Percentiles rank a stretch among this genome's conserved stretches.
phyloP scores from a whole-genome alignment of 2,797 vertebrate species.

The Sebastes oblongus region DNA sequence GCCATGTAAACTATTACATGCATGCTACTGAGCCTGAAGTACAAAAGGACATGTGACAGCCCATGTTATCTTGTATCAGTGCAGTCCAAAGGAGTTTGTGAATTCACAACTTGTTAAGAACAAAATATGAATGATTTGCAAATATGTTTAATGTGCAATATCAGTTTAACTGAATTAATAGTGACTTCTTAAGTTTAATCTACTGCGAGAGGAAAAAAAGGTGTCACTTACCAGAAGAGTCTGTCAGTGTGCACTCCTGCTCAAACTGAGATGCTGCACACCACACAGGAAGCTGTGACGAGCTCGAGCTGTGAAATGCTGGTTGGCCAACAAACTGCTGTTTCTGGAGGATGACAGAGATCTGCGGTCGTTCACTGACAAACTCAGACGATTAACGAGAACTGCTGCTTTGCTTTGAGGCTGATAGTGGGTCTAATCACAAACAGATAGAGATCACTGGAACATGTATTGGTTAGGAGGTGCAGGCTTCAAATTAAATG shows the following conservation, averaged over 20 bases:
- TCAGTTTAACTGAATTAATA: not conserved
- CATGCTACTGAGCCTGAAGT: not conserved
- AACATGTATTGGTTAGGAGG: not conserved
- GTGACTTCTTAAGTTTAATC: not conserved
- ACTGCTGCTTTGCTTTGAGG: not conserved
- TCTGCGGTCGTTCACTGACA: slow-evolving; percentile 29
- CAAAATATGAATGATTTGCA: not conserved
- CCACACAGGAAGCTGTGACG: slow-evolving; percentile 82
- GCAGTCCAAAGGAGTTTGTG: not conserved
- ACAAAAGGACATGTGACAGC: not conserved
- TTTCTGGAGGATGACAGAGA: slow-evolving; percentile 64
- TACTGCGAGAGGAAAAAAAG: slow-evolving; percentile 11
- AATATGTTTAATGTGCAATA: not conserved
- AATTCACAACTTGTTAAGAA: not conserved
- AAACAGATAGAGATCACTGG: not conserved
- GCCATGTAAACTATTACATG: not conserved
- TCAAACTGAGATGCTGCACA: slow-evolving; percentile 57
- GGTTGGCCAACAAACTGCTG: slow-evolving; percentile 43
- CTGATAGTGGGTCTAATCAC: not conserved
- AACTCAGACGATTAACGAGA: slow-evolving; percentile 4
- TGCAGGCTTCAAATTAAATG: not conserved
- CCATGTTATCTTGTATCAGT: no score
- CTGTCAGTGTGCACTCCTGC: slow-evolving; percentile 49
- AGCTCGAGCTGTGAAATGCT: slow-evolving; percentile 57
- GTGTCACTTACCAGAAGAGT: slow-evolving; percentile 72